phyloP scores from a whole-genome alignment of 2,888 invertebrate genomes.

The Lycophotia porphyrea region DNA sequence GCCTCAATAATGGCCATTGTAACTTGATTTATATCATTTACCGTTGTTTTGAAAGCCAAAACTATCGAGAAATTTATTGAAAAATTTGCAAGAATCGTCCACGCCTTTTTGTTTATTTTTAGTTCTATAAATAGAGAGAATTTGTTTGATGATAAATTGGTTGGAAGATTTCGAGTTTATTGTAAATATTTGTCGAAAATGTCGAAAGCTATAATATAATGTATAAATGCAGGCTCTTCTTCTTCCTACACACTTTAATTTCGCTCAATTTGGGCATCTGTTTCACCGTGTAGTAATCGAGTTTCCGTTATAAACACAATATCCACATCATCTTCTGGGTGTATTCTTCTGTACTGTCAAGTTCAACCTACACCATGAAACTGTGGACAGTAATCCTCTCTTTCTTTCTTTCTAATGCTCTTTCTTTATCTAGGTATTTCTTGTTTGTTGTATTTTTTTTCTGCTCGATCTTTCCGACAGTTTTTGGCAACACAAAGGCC shows the following conservation, averaged over 20 bases:
- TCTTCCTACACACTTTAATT: slow-evolving; percentile 1
- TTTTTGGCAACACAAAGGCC: no score
- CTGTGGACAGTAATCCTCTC: neutral
- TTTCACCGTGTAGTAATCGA: neutral
- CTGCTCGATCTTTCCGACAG: no score
- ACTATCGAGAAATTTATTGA: slow-evolving; percentile 22
- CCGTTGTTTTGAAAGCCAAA: slow-evolving; percentile 31
- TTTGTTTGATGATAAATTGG: slow-evolving; percentile 8
- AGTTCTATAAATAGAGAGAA: slow-evolving; percentile 20
- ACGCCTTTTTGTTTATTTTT: slow-evolving; percentile 39
- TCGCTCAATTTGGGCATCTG: neutral
- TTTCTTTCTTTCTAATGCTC: neutral
- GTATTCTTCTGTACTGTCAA: neutral
- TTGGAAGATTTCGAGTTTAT: neutral
- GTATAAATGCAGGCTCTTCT: neutral
- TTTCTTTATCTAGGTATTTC: neutral
- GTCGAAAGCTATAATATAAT: neutral
- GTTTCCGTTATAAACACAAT: neutral
- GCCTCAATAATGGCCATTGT: slow-evolving; percentile 33
- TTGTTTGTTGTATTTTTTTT: no score
- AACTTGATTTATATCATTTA: slow-evolving; percentile 36
- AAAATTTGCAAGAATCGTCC: slow-evolving; percentile 4
- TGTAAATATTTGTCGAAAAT: slow-evolving; percentile 4
- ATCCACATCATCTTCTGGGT: neutral
- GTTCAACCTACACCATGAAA: neutral